These are phyloP conservation scores for Enteromius thamalakanensis DNA, from an alignment of 2,797 vertebrate genomes.

Conservation along the genomic window DNA sequence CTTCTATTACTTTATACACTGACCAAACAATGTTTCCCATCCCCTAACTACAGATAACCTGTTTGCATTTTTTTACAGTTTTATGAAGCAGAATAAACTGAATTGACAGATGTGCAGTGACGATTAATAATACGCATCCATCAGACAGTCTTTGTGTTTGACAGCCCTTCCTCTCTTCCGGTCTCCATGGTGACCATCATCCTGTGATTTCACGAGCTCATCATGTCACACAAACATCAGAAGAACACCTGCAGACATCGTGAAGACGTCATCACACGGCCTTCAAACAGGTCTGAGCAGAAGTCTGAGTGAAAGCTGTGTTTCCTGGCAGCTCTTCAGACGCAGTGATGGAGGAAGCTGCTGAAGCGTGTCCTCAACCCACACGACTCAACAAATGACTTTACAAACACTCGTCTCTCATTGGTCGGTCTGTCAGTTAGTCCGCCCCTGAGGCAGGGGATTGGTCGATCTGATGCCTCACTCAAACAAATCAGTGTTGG, in stretches of 20 bases:
- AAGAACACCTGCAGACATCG: background rate
- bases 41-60: too few species aligned
- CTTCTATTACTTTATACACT: too few species aligned
- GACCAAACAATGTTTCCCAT: too few species aligned
- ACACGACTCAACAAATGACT: background rate
- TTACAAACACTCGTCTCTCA: background rate
- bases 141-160: background rate
- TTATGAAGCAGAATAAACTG: slow-evolving; percentile 40
- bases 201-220: background rate
- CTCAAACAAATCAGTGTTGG: background rate
- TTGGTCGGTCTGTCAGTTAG: background rate
- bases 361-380: background rate
- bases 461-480: background rate
- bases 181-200: slow-evolving; percentile 8
- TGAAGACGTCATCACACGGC: background rate
- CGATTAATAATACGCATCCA: slow-evolving; percentile 2
- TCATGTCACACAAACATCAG: background rate
- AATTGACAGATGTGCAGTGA: slow-evolving; percentile 29
- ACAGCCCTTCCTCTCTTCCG: background rate
- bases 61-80: background rate
- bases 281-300: background rate
- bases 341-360: background rate
- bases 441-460: background rate
- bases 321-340: background rate
- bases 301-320: background rate